Evolutionary conservation across 2,888 invertebrate species (phyloP), one percentile per base, ranked within the genome.

Genomic region (Celastrina argiolus): DNA sequence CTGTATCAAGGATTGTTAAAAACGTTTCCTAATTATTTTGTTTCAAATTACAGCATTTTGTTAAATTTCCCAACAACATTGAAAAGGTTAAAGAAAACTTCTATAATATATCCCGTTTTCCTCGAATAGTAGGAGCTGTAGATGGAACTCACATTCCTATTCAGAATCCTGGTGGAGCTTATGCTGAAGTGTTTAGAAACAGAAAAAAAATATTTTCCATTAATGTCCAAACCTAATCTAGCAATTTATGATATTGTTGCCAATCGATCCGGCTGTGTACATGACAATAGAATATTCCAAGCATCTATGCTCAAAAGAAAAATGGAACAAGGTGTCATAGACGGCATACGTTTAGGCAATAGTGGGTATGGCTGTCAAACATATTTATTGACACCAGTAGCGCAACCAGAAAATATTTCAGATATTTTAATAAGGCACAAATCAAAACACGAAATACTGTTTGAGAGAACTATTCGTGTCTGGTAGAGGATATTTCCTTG

Each of bases 151-250:
- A 67, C 28, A 59, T 67, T 16, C 56, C 61, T n/a, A 67, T 67
- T 26, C 39, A 61, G 51, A 63, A 63, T 34, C 64, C 67, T 31
- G 51, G 67, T 16, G 66, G 67, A 34, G 56, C 56, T 28, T 31
- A 51, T 18, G 63, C 67, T 36, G 69, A 67, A 63, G 51, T 67
- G 22, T 69, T 41, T 16, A 56, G 69, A 63, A 69, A 69, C 31
- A 36, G 67, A 36, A 63, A 63, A 59, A 58, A 58, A 0, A 56
- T 41, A 28, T 67, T 69, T 59, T 67, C 66, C 12, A 66, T 67
- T 1, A 69, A 69, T 67, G 56, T 64, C 7, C 67, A 69, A 36
- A 61, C 26, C 66, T 28, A 18, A 51, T 18, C 16, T 67, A 51
- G 56, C 66, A 58, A 66, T 69, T 22, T 63, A 56, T 41, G 61